phyloP scores from a whole-genome alignment of 2,113 vertebrate species.

The Oryzias curvinotus region DNA sequence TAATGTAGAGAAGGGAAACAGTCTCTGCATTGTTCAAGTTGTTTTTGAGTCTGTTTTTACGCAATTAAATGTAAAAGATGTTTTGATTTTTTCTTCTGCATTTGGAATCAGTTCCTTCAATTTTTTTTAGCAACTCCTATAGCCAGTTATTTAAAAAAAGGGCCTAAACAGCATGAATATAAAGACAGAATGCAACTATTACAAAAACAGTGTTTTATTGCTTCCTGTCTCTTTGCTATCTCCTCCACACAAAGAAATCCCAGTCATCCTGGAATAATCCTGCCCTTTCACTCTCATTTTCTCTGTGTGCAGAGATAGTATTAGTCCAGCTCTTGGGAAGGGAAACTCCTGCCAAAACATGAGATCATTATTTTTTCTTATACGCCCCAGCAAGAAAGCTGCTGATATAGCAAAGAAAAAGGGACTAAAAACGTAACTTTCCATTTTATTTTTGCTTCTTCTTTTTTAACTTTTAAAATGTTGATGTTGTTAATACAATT shows the following conservation, averaged over 20 bases:
- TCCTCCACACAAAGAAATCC: constrained; percentile 59
- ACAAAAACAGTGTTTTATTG: constrained; percentile 41
- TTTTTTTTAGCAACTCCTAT: too few relatives aligned
- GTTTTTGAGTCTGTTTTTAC: too few relatives aligned
- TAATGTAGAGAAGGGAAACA: too few relatives aligned
- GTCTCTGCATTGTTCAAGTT: too few relatives aligned
- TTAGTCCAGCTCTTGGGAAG: constrained; percentile 23
- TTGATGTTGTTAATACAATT: background rate
- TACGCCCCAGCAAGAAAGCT: constrained; percentile 30
- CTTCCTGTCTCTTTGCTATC: constrained; percentile 59
- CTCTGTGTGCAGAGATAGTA: constrained; percentile 9
- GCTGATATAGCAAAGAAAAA: constrained; percentile 8
- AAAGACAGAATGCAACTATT: constrained; percentile 34
- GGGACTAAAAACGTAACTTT: background rate
- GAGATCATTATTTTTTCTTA: constrained; percentile 43
- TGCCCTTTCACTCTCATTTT: constrained; percentile 52
- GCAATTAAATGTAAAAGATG: too few relatives aligned
- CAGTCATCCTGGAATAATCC: constrained; percentile 70
- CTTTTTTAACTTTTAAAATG: constrained; percentile 2
- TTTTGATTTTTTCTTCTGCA: too few relatives aligned
- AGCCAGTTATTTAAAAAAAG: too few relatives aligned
- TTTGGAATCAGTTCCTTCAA: too few relatives aligned
- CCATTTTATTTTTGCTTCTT: background rate
- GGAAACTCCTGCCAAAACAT: constrained; percentile 55
- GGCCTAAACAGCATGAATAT: too few relatives aligned